Evolutionary conservation across 1,140 invertebrate genomes (phyloP), one percentile per base, ranked within the genome.

Genomic region (Calephelis virginiensis): DNA sequence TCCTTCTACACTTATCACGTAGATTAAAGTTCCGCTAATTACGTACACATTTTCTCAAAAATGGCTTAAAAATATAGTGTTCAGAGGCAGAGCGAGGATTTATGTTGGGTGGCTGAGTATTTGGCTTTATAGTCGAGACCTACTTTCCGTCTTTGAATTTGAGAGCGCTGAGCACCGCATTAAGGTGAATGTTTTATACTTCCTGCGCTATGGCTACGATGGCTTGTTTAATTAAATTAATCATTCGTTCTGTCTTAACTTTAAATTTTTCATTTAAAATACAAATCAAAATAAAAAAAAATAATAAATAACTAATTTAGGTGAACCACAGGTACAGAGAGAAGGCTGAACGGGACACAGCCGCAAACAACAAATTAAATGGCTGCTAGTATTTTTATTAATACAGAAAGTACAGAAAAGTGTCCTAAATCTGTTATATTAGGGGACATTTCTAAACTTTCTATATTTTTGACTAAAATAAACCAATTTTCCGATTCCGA

Each of bases 111-210:
- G 53, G 53, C 53, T 59, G 53, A 37, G 53, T 59, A 59, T 59
- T 59, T 59, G 53, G 53, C 53, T 59, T 59, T 59, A 59, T 59
- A 59, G 53, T 59, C 69, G 56, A 68, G 69, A 71, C 69, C 69
- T 66, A 71, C 53, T 64, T 71, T 71, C 66, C 53, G 64, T 70
- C 69, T 67, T 67, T 71, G 63, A 66, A 68, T 67, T 67, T 59
- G 66, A 49, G 46, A 67, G 69, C 63, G 68, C 62, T 64, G 61
- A 64, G 56, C 69, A 59, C 62, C 40, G 62, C 65, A 66, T 67
- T 67, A 67, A 67, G 62, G 43, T 71, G 69, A 71, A 71, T 67
- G 67, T 71, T 67, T 71, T 62, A 71, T 71, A 60, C 66, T 47
- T 28, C 46, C 69, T 17, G 69, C 37, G 63, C 63, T 71, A 38